Base-by-base conservation (phyloP, 2,888 invertebrate genomes). In the Thelaira solivaga region DNA sequence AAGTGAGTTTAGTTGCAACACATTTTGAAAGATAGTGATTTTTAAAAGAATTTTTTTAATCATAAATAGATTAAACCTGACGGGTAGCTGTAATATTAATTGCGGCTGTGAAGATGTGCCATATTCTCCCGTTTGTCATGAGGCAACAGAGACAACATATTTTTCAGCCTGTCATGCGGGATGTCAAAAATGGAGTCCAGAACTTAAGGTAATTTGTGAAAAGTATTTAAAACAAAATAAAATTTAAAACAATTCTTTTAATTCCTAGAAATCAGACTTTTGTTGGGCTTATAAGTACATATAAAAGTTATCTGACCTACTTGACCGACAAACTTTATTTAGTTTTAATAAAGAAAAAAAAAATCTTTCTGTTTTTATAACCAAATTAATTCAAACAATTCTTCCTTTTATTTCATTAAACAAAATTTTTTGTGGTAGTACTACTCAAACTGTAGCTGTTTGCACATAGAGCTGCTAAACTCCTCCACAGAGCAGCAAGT, bases 91-190 rank as follows among this genome's bases (percentile, higher is more conserved):
- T 85, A 93, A 93, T 85, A 72, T 81, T 1, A 90, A 90, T 55
- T 94, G 93, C 85, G 89, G 90, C 31, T 93, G 93, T 84, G 89
- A 89, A 2, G 87, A 89, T 18, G 89, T 92, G 5, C 90, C 91
- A 77, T 94, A 92, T 85, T 90, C 92, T 3, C 94, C 94, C 0
- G 91, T 94, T 0, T 94, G 93, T 82, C 91, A 91, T 80, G 89
- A 90, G 41, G 86, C 90, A 11, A 90, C 90, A 0, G 89, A 87
- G 61, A 90, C 90, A 11, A 92, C 93, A 1, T 94, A 90, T 83
- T 94, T 92, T 86, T 94, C 93, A 0, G 92, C 94, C 0, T 94
- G 94, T 82, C 93, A 93, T 84, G 94, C 94, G 0, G 94, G 94
- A 0, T 94, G 94, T 81, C 89, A 84, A 6, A 86, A 84, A 18